Evolutionary conservation across 2,797 vertebrate genomes (phyloP).

Genomic region (Typhlichthys subterraneus): DNA sequence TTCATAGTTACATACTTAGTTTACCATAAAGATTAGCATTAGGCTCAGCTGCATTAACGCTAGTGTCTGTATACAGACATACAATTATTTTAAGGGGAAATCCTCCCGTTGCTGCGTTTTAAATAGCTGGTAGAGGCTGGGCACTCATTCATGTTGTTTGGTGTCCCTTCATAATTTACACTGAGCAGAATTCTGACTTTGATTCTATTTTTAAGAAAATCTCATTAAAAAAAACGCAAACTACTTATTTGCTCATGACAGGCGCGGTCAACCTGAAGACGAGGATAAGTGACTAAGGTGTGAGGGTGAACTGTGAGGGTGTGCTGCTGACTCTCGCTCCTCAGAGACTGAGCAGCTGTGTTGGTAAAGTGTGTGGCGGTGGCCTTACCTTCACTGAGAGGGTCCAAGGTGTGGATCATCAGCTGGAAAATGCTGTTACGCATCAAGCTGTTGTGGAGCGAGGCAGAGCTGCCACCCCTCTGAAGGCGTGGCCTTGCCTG

Average conservation of each 20-base stretch:
- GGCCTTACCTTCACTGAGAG: slow-evolving; percentile 93
- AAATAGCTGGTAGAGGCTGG: too few relatives aligned
- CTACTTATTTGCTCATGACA: not conserved
- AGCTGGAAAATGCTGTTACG: slow-evolving; percentile 99
- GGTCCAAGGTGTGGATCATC: slow-evolving; percentile 98
- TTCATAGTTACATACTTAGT: too few relatives aligned
- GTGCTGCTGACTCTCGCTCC: not conserved
- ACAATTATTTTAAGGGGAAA: too few relatives aligned
- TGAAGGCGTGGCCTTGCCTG: slow-evolving; percentile 94
- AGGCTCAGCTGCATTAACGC: too few relatives aligned
- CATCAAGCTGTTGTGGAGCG: slow-evolving; percentile 98
- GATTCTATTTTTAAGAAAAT: too few relatives aligned
- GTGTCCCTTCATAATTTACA: too few relatives aligned
- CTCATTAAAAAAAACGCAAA: too few relatives aligned
- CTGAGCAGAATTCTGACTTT: too few relatives aligned
- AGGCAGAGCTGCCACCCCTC: slow-evolving; percentile 95
- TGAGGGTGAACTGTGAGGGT: not conserved
- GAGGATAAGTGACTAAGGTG: not conserved
- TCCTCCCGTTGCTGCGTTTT: too few relatives aligned
- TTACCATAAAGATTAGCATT: too few relatives aligned
- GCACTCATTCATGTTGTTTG: too few relatives aligned
- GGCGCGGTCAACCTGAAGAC: slow-evolving; percentile 17
- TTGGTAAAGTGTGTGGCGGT: slow-evolving; percentile 4
- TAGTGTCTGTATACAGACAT: too few relatives aligned
- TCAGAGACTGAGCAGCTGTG: slow-evolving; percentile 6